Conservation (phyloP, 2,888 invertebrate species). For the Tubiluchus corallicola region DNA sequence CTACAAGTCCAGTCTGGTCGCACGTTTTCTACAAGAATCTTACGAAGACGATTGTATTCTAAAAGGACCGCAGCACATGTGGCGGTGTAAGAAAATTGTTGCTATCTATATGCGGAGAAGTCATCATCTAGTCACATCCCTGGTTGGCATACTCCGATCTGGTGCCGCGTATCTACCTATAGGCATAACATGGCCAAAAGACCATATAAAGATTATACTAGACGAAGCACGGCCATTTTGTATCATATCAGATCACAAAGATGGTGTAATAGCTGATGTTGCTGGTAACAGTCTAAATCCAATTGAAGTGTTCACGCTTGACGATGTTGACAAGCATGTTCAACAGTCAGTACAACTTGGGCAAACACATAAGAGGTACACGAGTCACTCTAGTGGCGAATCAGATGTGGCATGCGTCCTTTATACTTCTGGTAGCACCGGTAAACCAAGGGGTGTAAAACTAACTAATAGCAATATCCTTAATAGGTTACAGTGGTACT, state of each 20-base stretch:
- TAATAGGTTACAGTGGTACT: conserved; percentile 74
- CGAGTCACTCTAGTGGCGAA: not conserved
- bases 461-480: conserved; percentile 32
- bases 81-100: too few relatives aligned
- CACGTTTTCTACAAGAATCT: conserved; percentile 10
- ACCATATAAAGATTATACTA: conserved; percentile 53
- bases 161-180: conserved; percentile 69
- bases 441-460: conserved; percentile 5
- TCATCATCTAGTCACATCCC: conserved; percentile 42
- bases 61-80: conserved; percentile 40
- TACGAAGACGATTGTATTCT: not conserved
- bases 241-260: conserved; percentile 43
- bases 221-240: conserved; percentile 50
- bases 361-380: too few relatives aligned
- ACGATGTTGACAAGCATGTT: too few relatives aligned
- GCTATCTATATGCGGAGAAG: conserved; percentile 61
- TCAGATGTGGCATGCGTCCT: too few relatives aligned
- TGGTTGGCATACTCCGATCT: conserved; percentile 56
- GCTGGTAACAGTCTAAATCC: conserved; percentile 32
- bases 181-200: conserved; percentile 49
- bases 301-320: too few relatives aligned
- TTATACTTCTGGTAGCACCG: too few relatives aligned
- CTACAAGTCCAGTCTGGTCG: conserved; percentile 8
- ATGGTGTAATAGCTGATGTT: conserved; percentile 31
- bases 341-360: too few relatives aligned